Percentiles rank a stretch among this genome's conserved stretches.
phyloP scores from a whole-genome alignment of 2,797 vertebrate species.

The Enteromius radiatus region DNA sequence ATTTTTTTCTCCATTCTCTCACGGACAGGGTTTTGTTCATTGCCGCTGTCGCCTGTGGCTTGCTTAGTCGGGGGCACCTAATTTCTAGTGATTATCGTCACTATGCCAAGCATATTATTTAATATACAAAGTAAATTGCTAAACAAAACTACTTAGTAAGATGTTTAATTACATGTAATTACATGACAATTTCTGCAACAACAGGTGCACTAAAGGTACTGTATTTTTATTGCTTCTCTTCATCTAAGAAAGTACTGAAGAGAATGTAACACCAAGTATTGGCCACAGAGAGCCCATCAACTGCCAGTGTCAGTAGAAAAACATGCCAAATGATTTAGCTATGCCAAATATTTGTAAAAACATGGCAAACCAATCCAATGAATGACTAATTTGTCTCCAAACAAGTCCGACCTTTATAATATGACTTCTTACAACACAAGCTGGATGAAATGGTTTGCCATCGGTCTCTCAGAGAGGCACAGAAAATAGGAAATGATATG shows the following conservation, averaged over 20 bases:
- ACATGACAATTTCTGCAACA: neutral
- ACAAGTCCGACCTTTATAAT: neutral
- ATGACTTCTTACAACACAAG: slow-evolving; percentile 6
- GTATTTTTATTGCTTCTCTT: neutral
- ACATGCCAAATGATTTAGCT: neutral
- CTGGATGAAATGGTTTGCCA: neutral
- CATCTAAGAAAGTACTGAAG: neutral
- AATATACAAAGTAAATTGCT: neutral
- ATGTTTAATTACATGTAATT: too few relatives aligned
- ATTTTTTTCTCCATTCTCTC: too few relatives aligned
- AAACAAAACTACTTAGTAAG: neutral
- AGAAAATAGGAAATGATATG: slow-evolving; percentile 28
- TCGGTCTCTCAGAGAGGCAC: slow-evolving; percentile 1
- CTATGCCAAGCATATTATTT: neutral
- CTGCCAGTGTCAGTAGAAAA: neutral
- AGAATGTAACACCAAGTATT: neutral
- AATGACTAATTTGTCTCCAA: slow-evolving; percentile 17
- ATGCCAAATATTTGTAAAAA: slow-evolving; percentile 5
- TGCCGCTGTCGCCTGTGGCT: too few relatives aligned
- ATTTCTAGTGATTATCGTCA: too few relatives aligned
- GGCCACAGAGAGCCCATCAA: neutral
- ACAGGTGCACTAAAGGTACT: neutral
- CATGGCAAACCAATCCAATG: neutral
- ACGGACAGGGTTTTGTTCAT: too few relatives aligned
- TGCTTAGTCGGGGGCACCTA: too few relatives aligned